phyloP scores from a whole-genome alignment of 2,113 vertebrate species.

The Leucosticte australis region DNA sequence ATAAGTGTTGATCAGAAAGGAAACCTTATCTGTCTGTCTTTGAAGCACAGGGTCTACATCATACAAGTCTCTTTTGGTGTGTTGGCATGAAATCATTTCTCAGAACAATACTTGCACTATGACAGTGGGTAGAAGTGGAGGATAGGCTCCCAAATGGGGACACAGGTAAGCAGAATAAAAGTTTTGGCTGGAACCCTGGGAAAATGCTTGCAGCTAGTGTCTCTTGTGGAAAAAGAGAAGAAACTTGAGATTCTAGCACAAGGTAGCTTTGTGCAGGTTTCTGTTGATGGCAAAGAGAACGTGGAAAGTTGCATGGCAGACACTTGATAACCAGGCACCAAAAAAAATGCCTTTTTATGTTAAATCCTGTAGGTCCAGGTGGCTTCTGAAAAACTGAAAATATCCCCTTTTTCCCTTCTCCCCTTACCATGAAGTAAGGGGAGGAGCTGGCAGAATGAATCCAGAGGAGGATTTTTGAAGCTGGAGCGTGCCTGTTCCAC shows the following conservation, averaged over 20 bases:
- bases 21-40: slow-evolving; percentile 29
- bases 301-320: slow-evolving; percentile 23
- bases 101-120: slow-evolving; percentile 63
- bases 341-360: slow-evolving; percentile 27
- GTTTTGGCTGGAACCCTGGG: slow-evolving; percentile 76
- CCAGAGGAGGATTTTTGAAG: background rate
- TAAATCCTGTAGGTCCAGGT: background rate
- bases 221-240: slow-evolving; percentile 59
- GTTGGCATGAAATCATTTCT: slow-evolving; percentile 21
- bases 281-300: slow-evolving; percentile 39
- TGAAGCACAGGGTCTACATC: background rate
- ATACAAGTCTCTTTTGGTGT: background rate
- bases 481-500: background rate
- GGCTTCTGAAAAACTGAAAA: background rate
- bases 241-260: slow-evolving; percentile 70
- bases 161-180: slow-evolving; percentile 54
- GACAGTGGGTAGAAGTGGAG: slow-evolving; percentile 5
- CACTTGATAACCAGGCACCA: slow-evolving; percentile 34
- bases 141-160: slow-evolving; percentile 19
- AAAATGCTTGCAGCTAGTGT: slow-evolving; percentile 65
- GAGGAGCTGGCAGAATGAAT: background rate
- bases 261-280: slow-evolving; percentile 69
- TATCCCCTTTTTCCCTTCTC: background rate
- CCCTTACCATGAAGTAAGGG: background rate
- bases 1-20: slow-evolving; percentile 7